phyloP scores from a whole-genome alignment of 2,888 invertebrate genomes.

The Mystacides longicornis region DNA sequence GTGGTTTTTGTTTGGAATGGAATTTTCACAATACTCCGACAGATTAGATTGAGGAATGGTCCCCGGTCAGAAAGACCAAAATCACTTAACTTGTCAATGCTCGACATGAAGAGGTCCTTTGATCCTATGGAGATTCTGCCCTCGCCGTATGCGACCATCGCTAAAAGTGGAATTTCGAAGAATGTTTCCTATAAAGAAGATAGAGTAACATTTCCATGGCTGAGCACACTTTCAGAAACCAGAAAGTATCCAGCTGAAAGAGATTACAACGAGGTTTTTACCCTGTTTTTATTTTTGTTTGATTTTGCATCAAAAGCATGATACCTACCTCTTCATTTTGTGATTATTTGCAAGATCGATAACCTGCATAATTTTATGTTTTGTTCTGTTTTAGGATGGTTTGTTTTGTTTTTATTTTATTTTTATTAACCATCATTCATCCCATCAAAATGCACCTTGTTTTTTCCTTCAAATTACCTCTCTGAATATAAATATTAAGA shows the following conservation, averaged over 20 bases:
- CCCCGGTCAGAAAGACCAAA: conserved; percentile 39
- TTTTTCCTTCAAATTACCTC: no score
- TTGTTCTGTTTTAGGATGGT: no score
- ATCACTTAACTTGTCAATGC: conserved; percentile 46
- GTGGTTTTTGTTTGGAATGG: conserved; percentile 2
- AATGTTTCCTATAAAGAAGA: not conserved
- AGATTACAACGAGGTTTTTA: conserved; percentile 34
- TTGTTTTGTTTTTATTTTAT: no score
- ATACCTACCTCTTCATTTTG: not conserved
- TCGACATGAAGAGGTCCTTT: conserved; percentile 26
- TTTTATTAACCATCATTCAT: no score
- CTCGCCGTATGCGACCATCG: conserved; percentile 3
- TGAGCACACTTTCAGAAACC: conserved; percentile 10
- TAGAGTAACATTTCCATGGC: conserved; percentile 5
- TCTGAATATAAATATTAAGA: no score
- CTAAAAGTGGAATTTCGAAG: not conserved
- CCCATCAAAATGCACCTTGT: no score
- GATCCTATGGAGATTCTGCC: conserved; percentile 6
- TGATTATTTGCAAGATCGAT: not conserved
- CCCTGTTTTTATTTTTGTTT: conserved; percentile 19
- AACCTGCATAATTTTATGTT: not conserved
- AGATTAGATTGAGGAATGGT: conserved; percentile 7
- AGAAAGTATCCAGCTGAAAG: conserved; percentile 32
- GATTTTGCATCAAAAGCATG: conserved; percentile 3
- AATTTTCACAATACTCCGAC: no score